Evolutionary conservation across 2,113 vertebrate species (phyloP).

Genomic region (Pituophis catenifer): DNA sequence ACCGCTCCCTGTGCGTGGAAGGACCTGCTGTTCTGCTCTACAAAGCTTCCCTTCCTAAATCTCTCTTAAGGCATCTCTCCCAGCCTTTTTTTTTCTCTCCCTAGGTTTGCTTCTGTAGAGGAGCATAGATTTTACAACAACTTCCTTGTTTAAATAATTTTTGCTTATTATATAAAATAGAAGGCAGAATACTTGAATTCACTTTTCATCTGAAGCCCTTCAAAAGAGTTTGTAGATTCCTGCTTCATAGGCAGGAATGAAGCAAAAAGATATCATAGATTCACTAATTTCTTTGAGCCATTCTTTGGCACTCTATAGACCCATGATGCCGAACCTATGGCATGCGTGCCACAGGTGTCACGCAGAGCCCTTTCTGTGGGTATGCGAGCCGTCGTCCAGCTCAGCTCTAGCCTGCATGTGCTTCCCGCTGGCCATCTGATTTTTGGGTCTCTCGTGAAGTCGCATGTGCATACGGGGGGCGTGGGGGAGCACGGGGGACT

Average conservation of each 20-base stretch:
- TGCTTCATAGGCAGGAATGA: neutral
- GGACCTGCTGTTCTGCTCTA: constrained; percentile 14
- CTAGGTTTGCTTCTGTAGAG: neutral
- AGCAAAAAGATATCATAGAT: neutral
- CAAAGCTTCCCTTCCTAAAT: neutral
- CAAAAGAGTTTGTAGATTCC: neutral
- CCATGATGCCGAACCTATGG: too few relatives aligned
- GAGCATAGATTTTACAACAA: neutral
- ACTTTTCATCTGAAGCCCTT: neutral
- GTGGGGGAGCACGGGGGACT: too few relatives aligned
- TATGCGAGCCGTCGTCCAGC: too few relatives aligned
- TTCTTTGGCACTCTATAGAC: neutral
- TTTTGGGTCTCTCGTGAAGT: too few relatives aligned
- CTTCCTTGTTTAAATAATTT: constrained; percentile 29
- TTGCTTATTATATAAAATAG: neutral
- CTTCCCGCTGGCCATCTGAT: too few relatives aligned
- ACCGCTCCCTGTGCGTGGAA: neutral
- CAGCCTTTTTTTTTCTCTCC: neutral
- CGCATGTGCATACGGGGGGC: too few relatives aligned
- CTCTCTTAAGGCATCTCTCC: neutral
- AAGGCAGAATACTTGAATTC: neutral
- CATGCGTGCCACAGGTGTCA: too few relatives aligned
- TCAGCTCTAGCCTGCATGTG: too few relatives aligned
- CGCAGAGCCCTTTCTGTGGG: too few relatives aligned
- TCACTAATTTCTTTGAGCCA: neutral